Percentiles rank a stretch among this genome's conserved stretches.
phyloP scores from a whole-genome alignment of 2,113 vertebrate genomes.

The Lepus europaeus region DNA sequence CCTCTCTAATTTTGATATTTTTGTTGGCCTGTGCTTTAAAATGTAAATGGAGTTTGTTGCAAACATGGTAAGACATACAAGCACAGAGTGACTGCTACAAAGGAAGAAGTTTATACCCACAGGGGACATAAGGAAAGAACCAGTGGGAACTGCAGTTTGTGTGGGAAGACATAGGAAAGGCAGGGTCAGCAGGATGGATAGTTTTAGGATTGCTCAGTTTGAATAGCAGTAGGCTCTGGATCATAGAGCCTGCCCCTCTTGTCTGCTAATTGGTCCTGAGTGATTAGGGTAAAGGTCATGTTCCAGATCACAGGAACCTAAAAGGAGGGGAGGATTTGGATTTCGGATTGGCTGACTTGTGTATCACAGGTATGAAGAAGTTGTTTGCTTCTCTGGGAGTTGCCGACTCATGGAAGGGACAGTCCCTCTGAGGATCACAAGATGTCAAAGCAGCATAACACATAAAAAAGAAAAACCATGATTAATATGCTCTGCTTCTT shows the following conservation, averaged over 20 bases:
- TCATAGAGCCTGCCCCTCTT: neutral
- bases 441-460: neutral
- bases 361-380: neutral
- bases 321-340: neutral
- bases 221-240: neutral
- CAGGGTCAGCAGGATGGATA: no score
- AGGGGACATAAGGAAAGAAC: no score
- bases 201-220: neutral
- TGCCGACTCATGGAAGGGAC: neutral
- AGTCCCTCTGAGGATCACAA: neutral
- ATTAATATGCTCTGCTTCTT: neutral
- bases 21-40: neutral
- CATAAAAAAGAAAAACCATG: neutral
- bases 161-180: neutral
- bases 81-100: neutral
- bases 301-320: neutral
- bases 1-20: neutral
- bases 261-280: neutral
- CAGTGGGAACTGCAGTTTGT: neutral
- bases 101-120: neutral
- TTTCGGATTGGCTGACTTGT: neutral
- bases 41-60: neutral
- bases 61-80: neutral
- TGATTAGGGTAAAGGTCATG: no score
- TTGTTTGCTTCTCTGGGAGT: neutral